Evolutionary conservation across 2,797 vertebrate genomes (phyloP), one percentile per base, ranked within the genome.

Genomic region (Pseudomugil tenellus): DNA sequence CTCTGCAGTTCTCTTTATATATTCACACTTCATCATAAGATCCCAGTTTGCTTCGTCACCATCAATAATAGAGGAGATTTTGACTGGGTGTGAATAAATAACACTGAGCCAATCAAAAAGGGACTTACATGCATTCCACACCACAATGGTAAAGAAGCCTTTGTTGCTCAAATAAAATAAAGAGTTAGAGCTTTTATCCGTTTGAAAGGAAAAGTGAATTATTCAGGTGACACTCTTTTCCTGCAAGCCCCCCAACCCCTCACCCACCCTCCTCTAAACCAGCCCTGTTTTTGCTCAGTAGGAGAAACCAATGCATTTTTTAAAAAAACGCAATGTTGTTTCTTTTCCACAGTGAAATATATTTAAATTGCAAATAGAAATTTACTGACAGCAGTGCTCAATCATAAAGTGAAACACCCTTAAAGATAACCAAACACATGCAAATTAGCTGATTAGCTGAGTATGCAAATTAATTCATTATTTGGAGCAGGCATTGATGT

Each of bases 351-450:
- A 17, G 52, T 56, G 61, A 35, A 31, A 78, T 68, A 63, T 23
- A 79, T 83, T 79, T 64, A 64, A 79, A 90, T 89, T 87, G 87
- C 81, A 86, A 90, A 89, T 79, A 61, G 34, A 31, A 21, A 67
- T 71, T 76, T 59, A 19, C 37, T 73, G 84, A 89, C 80, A 84
- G 76, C 69, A 63, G 59, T 61, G 77, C 68, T 78, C 81, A 65
- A 28, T 84, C 79, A 84, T 79, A 80, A 85, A 86, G 55, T 72
- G 70, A 88, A 87, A 89, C 72, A 84, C 72, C 76, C 63, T 81
- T 85, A 81, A 87, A 84, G 68, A 86, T 84, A 87, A 87, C 80
- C 80, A 84, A 90, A 91, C 84, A 91, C 80, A 91, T 90, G 89
- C 86, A 91, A 92, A 92, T 91, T 51, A 89, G 71, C 80, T 83